Conservation (phyloP, 2,888 invertebrate genomes). For the Epinotia ramella region DNA sequence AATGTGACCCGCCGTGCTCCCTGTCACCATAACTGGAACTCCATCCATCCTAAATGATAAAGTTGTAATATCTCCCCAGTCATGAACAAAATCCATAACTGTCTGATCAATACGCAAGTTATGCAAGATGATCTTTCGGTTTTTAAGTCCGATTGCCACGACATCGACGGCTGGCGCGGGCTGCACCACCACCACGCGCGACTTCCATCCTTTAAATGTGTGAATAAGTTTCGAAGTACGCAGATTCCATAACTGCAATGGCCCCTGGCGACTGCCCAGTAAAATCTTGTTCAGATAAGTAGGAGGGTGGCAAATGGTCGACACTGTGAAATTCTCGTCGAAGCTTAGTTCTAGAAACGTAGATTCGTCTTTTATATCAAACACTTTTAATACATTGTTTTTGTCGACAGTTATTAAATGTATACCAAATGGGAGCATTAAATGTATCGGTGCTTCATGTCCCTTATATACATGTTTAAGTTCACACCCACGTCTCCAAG, state of each 20-base stretch:
- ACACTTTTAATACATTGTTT: conserved; percentile 90
- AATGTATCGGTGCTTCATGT: conserved; percentile 89
- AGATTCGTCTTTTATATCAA: conserved; percentile 92
- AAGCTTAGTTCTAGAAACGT: conserved; percentile 89
- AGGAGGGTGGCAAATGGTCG: conserved; percentile 94
- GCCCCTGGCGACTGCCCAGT: conserved; percentile 93
- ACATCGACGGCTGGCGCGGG: conserved; percentile 98
- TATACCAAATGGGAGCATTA: conserved; percentile 93
- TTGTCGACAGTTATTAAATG: conserved; percentile 95
- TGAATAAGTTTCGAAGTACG: conserved; percentile 90
- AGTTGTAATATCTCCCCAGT: conserved; percentile 94
- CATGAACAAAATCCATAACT: conserved; percentile 94
- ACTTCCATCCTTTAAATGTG: conserved; percentile 91
- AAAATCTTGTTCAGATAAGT: conserved; percentile 98
- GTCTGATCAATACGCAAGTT: conserved; percentile 94
- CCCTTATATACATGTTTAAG: conserved; percentile 92
- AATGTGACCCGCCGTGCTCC: conserved; percentile 92
- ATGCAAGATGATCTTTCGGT: conserved; percentile 93
- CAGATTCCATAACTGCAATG: conserved; percentile 96
- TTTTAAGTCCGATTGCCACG: conserved; percentile 93
- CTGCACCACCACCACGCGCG: conserved; percentile 89
- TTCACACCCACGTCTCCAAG: conserved; percentile 95
- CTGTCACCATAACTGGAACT: conserved; percentile 93
- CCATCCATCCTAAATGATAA: conserved; percentile 95
- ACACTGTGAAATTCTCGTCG: conserved; percentile 90